phyloP scores from a whole-genome alignment of 2,888 invertebrate genomes.

The Gortyna flavago region DNA sequence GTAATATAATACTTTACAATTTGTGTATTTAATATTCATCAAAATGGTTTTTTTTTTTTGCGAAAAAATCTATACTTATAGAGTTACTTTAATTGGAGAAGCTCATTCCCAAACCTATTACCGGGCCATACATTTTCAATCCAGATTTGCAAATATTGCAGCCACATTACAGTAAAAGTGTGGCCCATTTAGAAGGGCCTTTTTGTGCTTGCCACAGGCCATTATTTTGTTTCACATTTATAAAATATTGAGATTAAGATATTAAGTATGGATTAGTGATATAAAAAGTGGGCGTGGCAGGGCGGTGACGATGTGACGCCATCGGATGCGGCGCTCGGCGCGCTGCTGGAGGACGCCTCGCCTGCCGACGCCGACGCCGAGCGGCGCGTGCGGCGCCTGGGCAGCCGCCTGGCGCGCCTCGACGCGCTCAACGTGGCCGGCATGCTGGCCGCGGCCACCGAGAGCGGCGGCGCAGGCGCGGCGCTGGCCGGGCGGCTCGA shows the following conservation, averaged over 20 bases:
- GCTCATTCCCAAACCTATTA: background rate
- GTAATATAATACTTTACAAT: too few relatives aligned
- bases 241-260: too few relatives aligned
- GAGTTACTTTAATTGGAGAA: background rate
- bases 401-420: constrained; percentile 94
- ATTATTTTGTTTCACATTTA: too few relatives aligned
- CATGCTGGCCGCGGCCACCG: constrained; percentile 92
- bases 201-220: background rate
- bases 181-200: background rate
- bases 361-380: constrained; percentile 67
- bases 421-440: constrained; percentile 93
- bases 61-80: too few relatives aligned
- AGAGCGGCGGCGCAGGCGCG: constrained; percentile 95
- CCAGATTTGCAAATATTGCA: background rate
- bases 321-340: constrained; percentile 91
- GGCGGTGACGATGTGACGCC: constrained; percentile 95
- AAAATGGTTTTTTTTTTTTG: too few relatives aligned
- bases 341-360: constrained; percentile 90
- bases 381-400: constrained; percentile 89
- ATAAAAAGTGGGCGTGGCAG: constrained; percentile 84
- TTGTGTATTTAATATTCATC: too few relatives aligned
- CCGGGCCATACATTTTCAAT: background rate
- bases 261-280: background rate
- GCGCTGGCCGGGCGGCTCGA: constrained; percentile 91
- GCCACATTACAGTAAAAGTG: background rate